Base-by-base conservation (phyloP, 1,140 invertebrate genomes). In the Bacillus rossius region DNA sequence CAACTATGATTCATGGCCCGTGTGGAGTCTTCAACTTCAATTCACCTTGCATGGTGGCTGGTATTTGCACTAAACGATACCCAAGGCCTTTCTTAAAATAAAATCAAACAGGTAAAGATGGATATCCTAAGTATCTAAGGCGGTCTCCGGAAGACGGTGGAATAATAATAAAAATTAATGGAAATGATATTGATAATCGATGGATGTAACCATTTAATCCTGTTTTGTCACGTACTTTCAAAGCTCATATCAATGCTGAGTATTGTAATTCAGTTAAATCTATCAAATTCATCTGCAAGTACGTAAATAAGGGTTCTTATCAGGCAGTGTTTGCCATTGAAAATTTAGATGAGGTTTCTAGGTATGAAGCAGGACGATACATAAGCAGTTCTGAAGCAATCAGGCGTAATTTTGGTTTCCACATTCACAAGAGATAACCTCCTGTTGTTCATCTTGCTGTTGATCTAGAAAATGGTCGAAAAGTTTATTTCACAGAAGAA, bases 131-230 rank as follows among this genome's bases (percentile, higher is more conserved):
- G 43, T 23, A 42, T 26, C 19, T 16, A 8, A 43, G 72, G 50
- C 54, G 70, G 53, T 48, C 60, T 42, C 57, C 64, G 43, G 61
- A 45, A 60, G 60, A 69, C 73, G 73, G 66, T 69, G 71, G 25
- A 8, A 57, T 20, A 71, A 74, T 50, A 67, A 41, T 80, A 4
- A 7, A 10, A 7, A 34, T 34, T 7, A 34, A 34, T 7, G 4
- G 29, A 34, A 10, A 7, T 7, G 29, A 34, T 7, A 4, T 7
- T 34, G 10, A 10, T 10, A 34, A 34, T 34, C 29, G 29, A 34
- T 34, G 74, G 74, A 65, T 81, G 53, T 77, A 80, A 23, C 78
- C 77, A 52, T 81, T 81, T 71, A 77, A 72, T 60, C 73, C 75
- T 17, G 55, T 78, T 4, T 66, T 82, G 13, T 71, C 62, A 3